Percentiles rank a stretch among this genome's conserved stretches.
These are phyloP conservation scores for Rhadina sibilatrix DNA, from an alignment of 2,113 vertebrate genomes.

Conservation along the genomic window DNA sequence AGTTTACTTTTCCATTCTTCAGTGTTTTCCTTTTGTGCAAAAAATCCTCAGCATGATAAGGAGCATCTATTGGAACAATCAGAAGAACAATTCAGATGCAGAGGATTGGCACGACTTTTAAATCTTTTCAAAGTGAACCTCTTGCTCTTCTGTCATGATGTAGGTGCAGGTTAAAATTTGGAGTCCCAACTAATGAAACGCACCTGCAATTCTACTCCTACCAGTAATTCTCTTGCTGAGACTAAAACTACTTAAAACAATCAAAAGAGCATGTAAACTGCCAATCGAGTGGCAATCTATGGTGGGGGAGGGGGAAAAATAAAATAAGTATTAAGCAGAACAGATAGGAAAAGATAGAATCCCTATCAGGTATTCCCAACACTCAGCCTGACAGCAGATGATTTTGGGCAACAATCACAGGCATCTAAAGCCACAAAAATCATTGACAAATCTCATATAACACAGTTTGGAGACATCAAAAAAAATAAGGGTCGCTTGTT, in stretches of 20 bases:
- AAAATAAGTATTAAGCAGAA: not conserved
- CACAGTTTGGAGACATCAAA: not conserved
- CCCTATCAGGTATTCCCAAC: not conserved
- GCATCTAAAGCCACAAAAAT: not conserved
- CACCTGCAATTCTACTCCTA: not conserved
- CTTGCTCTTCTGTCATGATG: not conserved
- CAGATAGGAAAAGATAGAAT: not conserved
- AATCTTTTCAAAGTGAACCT: not conserved
- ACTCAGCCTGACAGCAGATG: not conserved
- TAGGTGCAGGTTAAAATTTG: not conserved
- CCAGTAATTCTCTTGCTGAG: not conserved
- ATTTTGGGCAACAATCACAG: not conserved
- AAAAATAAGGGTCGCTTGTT: not conserved
- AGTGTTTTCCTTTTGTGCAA: not conserved
- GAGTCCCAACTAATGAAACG: not conserved
- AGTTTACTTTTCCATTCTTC: not conserved
- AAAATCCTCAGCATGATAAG: not conserved
- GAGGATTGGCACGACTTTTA: not conserved
- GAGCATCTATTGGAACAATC: not conserved
- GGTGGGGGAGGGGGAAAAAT: fast-evolving
- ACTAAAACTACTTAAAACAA: not conserved
- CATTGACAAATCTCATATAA: not conserved
- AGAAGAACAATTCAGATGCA: not conserved
- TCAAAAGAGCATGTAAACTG: not conserved
- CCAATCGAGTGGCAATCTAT: not conserved